Base-by-base conservation (phyloP, 2,888 invertebrate genomes). In the Branchellion lobata region DNA sequence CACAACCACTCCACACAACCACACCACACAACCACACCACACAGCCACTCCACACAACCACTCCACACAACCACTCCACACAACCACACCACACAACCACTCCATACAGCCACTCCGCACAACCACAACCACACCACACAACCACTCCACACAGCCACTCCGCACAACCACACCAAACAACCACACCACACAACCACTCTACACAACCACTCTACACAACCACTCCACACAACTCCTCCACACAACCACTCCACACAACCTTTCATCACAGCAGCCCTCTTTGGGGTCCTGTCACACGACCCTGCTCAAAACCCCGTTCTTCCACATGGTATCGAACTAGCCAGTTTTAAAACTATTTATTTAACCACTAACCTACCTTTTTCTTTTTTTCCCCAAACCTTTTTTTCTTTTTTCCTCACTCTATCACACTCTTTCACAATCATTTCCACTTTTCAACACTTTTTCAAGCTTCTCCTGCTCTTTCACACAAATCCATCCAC, bases 321-420 rank as follows among this genome's bases (percentile, higher is more conserved):
- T 18, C 40, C 69, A 21, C 71, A 79, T 31, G 79, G 79, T 79
- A 47, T 29, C 29, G 24, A n/a, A 21, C n/a, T n/a, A n/a, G n/a
- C n/a, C n/a, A n/a, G n/a, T n/a, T n/a, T n/a, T n/a, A n/a, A n/a
- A n/a, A n/a, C n/a, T n/a, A n/a, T n/a, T n/a, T n/a, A n/a, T n/a
- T n/a, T n/a, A n/a, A n/a, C n/a, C n/a, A n/a, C n/a, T n/a, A n/a
- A n/a, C n/a, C n/a, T n/a, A n/a, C n/a, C n/a, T n/a, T n/a, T n/a
- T 57, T 11, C 24, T 5, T 3, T 76, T 14, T 31, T 33, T 57
- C 40, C 40, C 5, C 36, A 5, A 51, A 3, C 5, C 5, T 14
- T 74, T 36, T 33, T 74, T n/a, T 57, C 40, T 3, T 2, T 18
- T 74, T 33, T 14, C 3, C 14, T 47, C 11, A 47, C 36, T 74